Percentiles rank a stretch among this genome's conserved stretches.
Conservation (phyloP, 2,888 invertebrate species). For the Leptopterna dolabrata region DNA sequence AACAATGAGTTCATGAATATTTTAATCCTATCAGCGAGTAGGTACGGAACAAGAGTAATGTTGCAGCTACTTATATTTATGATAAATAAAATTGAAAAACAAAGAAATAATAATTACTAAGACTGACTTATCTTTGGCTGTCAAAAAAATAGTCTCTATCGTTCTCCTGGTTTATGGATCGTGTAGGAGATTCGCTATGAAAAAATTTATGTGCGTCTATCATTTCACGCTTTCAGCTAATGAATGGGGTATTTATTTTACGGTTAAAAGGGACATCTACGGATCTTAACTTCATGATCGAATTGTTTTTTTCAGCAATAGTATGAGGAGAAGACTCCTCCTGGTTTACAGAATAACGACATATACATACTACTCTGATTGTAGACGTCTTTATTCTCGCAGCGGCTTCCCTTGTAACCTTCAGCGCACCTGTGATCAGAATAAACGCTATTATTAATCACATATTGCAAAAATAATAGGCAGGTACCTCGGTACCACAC, state of each 20-base stretch:
- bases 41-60: slow-evolving; percentile 35
- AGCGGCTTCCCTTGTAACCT: slow-evolving; percentile 82
- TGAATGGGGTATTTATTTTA: neutral
- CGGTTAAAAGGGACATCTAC: neutral
- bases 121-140: slow-evolving; percentile 53
- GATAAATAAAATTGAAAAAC: neutral
- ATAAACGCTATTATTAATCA: neutral
- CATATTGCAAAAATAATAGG: neutral
- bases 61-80: slow-evolving; percentile 47
- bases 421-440: slow-evolving; percentile 77
- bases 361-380: slow-evolving; percentile 81
- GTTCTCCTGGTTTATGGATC: neutral
- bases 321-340: slow-evolving; percentile 78
- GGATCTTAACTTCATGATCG: neutral
- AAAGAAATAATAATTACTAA: slow-evolving; percentile 49
- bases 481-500: neutral
- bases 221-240: neutral
- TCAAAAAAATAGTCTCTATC: neutral
- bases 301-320: slow-evolving; percentile 72
- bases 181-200: neutral
- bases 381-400: slow-evolving; percentile 83
- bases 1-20: neutral
- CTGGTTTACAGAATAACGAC: slow-evolving; percentile 80
- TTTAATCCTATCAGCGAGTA: neutral
- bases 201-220: neutral